A percentile compares a stretch with the other conserved stretches of the same genome.
Conservation (phyloP, 2,113 vertebrate genomes). For the Colossoma macropomum region DNA sequence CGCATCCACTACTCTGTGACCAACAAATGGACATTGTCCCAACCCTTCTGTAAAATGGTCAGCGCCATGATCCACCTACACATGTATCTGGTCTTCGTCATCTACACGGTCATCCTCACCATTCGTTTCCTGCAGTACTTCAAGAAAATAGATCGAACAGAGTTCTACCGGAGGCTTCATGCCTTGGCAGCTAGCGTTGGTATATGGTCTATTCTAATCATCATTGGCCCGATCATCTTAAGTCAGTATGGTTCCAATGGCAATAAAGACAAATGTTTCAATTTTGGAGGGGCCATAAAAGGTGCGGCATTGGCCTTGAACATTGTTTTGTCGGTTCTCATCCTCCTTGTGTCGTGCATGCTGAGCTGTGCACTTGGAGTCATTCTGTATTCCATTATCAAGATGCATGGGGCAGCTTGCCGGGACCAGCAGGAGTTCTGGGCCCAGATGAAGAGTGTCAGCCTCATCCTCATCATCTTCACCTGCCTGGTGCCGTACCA, state of each 20-base stretch:
- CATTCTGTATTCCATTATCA: constrained; percentile 69
- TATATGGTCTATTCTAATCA: constrained; percentile 79
- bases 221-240: constrained; percentile 63
- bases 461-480: constrained; percentile 85
- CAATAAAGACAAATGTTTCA: constrained; percentile 63
- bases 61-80: constrained; percentile 91
- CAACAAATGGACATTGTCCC: constrained; percentile 66
- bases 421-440: constrained; percentile 86
- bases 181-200: constrained; percentile 73
- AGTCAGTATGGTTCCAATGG: constrained; percentile 68
- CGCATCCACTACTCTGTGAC: constrained; percentile 82
- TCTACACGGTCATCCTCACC: constrained; percentile 85
- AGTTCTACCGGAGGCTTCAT: constrained; percentile 80
- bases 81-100: constrained; percentile 89
- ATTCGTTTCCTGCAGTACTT: constrained; percentile 83
- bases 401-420: constrained; percentile 67
- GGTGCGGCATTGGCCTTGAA: constrained; percentile 65
- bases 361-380: constrained; percentile 79
- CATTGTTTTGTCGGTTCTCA: constrained; percentile 68
- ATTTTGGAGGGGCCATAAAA: constrained; percentile 72
- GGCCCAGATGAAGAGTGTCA: constrained; percentile 86
- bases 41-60: constrained; percentile 77
- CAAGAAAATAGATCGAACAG: constrained; percentile 71
- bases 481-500: constrained; percentile 88
- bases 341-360: constrained; percentile 63